Percentiles rank a stretch among this genome's conserved stretches.
Evolutionary conservation across 2,797 vertebrate genomes (phyloP).

Genomic region (Catharus ustulatus): DNA sequence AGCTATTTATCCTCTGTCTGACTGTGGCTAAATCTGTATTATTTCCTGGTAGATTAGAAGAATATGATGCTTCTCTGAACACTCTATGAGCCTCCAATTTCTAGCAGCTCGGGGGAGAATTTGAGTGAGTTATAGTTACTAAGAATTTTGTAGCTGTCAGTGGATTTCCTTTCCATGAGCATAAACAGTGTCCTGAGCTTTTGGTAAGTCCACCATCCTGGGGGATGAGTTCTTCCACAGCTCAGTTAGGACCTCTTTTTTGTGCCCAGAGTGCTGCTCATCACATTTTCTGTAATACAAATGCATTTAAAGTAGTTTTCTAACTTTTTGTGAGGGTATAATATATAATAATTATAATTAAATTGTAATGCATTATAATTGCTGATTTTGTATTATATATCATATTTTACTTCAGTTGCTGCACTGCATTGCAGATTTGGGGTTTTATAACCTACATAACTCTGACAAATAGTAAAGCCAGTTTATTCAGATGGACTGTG

Average conservation of each 20-base stretch:
- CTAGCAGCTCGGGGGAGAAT: accelerated
- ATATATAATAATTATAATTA: neutral
- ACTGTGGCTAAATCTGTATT: neutral
- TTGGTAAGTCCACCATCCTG: too few relatives aligned
- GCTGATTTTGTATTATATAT: neutral
- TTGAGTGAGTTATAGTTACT: neutral
- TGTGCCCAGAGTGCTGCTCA: neutral
- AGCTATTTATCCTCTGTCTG: neutral
- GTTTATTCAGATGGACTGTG: neutral
- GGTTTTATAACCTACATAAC: neutral
- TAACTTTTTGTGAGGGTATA: neutral
- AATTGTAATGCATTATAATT: neutral
- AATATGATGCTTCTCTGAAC: neutral
- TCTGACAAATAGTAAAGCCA: neutral
- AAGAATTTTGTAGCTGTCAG: neutral
- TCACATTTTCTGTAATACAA: neutral
- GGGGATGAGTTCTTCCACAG: neutral
- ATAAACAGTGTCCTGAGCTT: neutral
- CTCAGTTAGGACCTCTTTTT: neutral
- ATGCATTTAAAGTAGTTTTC: neutral
- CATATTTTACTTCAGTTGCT: neutral
- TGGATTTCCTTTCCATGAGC: neutral
- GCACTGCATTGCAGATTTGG: neutral
- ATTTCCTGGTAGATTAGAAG: neutral
- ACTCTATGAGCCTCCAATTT: neutral